Evolutionary conservation across 1,140 invertebrate species (phyloP).

Genomic region (Pogonomyrmex californicus): DNA sequence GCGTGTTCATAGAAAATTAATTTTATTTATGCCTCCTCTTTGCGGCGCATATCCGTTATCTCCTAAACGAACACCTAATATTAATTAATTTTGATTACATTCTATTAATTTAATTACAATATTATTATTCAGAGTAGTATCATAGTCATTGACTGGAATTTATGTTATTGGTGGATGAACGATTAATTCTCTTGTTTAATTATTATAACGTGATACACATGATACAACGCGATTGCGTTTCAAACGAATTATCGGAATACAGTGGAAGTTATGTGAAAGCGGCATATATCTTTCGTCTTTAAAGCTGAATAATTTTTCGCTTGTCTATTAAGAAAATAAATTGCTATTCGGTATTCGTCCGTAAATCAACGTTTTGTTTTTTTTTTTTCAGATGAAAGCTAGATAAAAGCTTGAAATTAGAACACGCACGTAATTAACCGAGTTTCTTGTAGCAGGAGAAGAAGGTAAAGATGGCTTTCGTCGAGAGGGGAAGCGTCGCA

Average conservation of each 20-base stretch:
- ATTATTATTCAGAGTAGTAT: constrained; percentile 29
- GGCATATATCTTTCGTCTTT: background rate
- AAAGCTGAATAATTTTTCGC: background rate
- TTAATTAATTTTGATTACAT: constrained; percentile 47
- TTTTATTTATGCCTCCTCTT: background rate
- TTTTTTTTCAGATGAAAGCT: background rate
- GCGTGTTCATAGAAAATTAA: constrained; percentile 34
- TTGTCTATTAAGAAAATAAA: constrained; percentile 11
- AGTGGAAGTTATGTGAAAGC: background rate
- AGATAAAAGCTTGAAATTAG: background rate
- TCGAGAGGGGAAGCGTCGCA: background rate
- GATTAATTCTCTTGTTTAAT: constrained; percentile 38
- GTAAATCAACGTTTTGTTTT: background rate
- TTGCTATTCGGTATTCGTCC: background rate
- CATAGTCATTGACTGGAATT: constrained; percentile 38
- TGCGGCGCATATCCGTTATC: background rate
- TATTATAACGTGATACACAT: constrained; percentile 4
- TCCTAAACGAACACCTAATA: constrained; percentile 28
- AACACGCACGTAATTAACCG: constrained; percentile 31
- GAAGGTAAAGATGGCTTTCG: background rate
- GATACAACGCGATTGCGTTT: constrained; percentile 6
- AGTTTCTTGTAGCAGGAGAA: background rate
- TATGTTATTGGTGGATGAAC: constrained; percentile 28
- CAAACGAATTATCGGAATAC: constrained; percentile 3
- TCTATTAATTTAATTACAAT: constrained; percentile 13